Conservation (phyloP, 2,888 invertebrate genomes). For the Heliconius cydno region DNA sequence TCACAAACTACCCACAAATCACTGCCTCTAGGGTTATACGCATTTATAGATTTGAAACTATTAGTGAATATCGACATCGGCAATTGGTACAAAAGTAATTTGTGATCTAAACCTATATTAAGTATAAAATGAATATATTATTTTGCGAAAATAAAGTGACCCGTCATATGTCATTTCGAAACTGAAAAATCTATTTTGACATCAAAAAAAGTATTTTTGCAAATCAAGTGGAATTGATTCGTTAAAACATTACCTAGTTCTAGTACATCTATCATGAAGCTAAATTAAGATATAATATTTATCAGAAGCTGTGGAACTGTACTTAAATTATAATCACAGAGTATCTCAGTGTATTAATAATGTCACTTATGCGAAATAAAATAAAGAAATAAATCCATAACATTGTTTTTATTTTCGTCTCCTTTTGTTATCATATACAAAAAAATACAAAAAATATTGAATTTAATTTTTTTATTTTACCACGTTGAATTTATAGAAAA, state of each 20-base stretch:
- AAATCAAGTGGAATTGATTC: slow-evolving; percentile 69
- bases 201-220: slow-evolving; percentile 63
- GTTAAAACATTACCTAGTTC: slow-evolving; percentile 51
- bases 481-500: background rate
- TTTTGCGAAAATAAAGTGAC: slow-evolving; percentile 33
- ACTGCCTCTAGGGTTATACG: slow-evolving; percentile 57
- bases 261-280: slow-evolving; percentile 55
- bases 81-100: slow-evolving; percentile 63
- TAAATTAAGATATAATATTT: slow-evolving; percentile 61
- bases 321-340: slow-evolving; percentile 78
- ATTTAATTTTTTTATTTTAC: background rate
- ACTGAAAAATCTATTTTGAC: slow-evolving; percentile 44
- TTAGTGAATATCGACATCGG: slow-evolving; percentile 51
- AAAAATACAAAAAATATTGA: background rate
- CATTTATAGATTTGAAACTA: slow-evolving; percentile 51
- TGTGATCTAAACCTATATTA: slow-evolving; percentile 50
- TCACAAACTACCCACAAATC: slow-evolving; percentile 58
- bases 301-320: slow-evolving; percentile 79
- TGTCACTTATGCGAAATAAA: slow-evolving; percentile 80
- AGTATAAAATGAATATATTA: slow-evolving; percentile 38
- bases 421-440: background rate
- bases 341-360: slow-evolving; percentile 77
- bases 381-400: slow-evolving; percentile 58
- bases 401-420: slow-evolving; percentile 31
- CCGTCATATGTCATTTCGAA: slow-evolving; percentile 29